Evolutionary conservation across 2,113 vertebrate species (phyloP).

Genomic region (Campylomormyrus numenius): DNA sequence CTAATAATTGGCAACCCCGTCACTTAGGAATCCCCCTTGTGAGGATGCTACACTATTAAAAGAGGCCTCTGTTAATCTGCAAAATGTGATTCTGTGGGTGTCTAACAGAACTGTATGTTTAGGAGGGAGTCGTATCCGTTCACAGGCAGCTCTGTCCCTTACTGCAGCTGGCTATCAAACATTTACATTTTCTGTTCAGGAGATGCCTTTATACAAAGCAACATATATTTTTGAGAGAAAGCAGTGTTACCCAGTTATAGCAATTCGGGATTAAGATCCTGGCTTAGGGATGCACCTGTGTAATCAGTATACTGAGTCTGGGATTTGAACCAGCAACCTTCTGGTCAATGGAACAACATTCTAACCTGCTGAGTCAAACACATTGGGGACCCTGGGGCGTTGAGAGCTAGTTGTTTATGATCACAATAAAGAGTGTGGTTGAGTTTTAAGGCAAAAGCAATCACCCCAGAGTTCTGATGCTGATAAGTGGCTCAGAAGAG

Average conservation of each 20-base stretch:
- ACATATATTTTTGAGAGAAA: not conserved
- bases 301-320: not conserved
- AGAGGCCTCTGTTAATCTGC: slow-evolving; percentile 41
- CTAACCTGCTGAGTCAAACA: not conserved
- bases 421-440: not conserved
- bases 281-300: not conserved
- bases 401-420: not conserved
- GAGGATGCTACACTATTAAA: slow-evolving; percentile 42
- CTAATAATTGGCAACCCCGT: slow-evolving; percentile 34
- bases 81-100: slow-evolving; percentile 21
- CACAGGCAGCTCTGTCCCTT: not conserved
- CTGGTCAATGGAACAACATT: not conserved
- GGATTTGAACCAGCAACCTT: not conserved
- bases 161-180: not conserved
- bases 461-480: not conserved
- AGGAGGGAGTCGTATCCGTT: not conserved
- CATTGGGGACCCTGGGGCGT: not conserved
- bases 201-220: not conserved
- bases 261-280: not conserved
- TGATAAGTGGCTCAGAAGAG: too few relatives aligned
- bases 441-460: not conserved
- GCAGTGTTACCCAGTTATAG: not conserved
- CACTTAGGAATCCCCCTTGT: slow-evolving; percentile 1
- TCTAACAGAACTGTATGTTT: not conserved
- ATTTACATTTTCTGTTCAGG: not conserved